These are phyloP conservation scores for Catharus bicknelli DNA, from an alignment of 2,113 vertebrate genomes.

Conservation along the genomic window DNA sequence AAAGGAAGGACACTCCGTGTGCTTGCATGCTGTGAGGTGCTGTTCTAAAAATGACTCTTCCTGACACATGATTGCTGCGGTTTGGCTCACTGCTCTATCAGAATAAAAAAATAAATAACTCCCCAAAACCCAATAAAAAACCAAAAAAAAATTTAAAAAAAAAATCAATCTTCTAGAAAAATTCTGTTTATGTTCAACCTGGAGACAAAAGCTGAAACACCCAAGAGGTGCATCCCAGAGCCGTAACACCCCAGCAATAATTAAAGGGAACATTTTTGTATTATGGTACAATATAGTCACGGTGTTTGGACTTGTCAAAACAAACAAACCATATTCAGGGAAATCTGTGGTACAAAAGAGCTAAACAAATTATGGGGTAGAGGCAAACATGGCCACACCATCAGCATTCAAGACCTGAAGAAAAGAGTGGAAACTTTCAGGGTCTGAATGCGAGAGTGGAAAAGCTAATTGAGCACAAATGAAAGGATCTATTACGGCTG, in stretches of 20 bases:
- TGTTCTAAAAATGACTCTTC: neutral
- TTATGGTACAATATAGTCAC: constrained; percentile 5
- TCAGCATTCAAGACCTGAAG: constrained; percentile 55
- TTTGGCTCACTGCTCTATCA: neutral
- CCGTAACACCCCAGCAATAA: neutral
- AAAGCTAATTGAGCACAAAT: constrained; percentile 41
- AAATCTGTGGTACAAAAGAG: constrained; percentile 56
- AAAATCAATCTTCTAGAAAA: neutral
- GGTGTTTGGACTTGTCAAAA: constrained; percentile 64
- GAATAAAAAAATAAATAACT: neutral
- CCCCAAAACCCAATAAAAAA: neutral
- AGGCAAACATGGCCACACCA: constrained; percentile 25
- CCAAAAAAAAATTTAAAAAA: neutral
- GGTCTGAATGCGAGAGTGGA: constrained; percentile 47
- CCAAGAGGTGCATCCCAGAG: constrained; percentile 21
- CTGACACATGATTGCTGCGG: neutral
- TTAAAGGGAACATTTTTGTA: constrained; percentile 47
- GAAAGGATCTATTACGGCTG: constrained; percentile 25
- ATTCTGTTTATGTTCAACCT: neutral
- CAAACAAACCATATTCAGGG: constrained; percentile 66
- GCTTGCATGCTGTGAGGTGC: neutral
- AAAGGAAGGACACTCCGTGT: neutral
- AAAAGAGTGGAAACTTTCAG: constrained; percentile 46
- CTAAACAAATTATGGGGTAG: constrained; percentile 59
- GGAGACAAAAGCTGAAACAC: neutral